Evolutionary conservation across 2,888 invertebrate genomes (phyloP).

Genomic region (Melieria crassipennis): DNA sequence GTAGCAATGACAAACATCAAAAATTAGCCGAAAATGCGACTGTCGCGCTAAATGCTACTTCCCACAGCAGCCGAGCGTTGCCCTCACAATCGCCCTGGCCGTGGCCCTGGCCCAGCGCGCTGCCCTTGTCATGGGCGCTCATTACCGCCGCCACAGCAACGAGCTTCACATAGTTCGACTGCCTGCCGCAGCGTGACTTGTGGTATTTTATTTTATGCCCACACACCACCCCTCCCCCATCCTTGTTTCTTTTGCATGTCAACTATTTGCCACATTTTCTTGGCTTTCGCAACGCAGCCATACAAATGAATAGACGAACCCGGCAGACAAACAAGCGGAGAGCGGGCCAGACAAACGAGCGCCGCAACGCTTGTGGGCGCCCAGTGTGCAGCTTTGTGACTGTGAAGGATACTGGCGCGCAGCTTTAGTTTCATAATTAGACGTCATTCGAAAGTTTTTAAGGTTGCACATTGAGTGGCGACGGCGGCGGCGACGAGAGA

Average conservation of each 20-base stretch:
- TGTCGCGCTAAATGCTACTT: not conserved
- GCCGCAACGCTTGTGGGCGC: not conserved
- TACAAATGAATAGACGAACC: not conserved
- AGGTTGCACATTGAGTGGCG: conserved; percentile 1
- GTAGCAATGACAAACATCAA: not conserved
- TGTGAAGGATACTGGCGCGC: not conserved
- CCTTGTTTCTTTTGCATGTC: no score
- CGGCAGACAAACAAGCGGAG: not conserved
- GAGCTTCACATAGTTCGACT: no score
- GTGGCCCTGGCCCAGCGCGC: no score
- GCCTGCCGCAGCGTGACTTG: not conserved
- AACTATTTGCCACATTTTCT: not conserved
- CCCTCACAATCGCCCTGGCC: not conserved
- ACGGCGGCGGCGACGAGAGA: not conserved
- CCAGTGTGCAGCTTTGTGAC: not conserved
- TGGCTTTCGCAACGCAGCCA: not conserved
- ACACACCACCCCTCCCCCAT: not conserved
- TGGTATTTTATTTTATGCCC: not conserved
- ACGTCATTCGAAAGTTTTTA: not conserved
- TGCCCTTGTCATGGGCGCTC: not conserved
- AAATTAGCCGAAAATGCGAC: conserved; percentile 2
- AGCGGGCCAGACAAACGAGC: not conserved
- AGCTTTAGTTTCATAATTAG: not conserved
- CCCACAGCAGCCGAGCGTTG: not conserved
- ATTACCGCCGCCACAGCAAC: no score